These are phyloP conservation scores for Neodiprion lecontei DNA, from an alignment of 1,140 invertebrate species.

Conservation along the genomic window DNA sequence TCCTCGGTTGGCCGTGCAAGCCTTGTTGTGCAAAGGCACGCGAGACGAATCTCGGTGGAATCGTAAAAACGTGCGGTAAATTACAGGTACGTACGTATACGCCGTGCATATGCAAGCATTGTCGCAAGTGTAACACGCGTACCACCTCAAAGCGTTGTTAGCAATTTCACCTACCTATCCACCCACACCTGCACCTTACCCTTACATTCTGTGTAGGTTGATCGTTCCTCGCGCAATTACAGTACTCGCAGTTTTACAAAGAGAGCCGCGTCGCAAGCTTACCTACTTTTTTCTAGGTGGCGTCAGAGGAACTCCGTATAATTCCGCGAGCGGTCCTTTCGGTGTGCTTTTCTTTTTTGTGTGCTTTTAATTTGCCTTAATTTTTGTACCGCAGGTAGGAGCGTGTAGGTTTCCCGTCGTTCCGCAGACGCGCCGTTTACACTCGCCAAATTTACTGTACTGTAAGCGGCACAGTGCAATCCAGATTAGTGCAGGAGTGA, in stretches of 20 bases:
- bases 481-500: too few relatives aligned
- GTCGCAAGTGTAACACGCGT: conserved; percentile 34
- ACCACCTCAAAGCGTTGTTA: too few relatives aligned
- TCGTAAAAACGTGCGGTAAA: conserved; percentile 47
- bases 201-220: too few relatives aligned
- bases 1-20: conserved; percentile 23
- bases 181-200: too few relatives aligned
- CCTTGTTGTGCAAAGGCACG: conserved; percentile 28
- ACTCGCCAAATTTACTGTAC: background rate
- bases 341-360: background rate
- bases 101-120: conserved; percentile 16
- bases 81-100: conserved; percentile 35
- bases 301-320: too few relatives aligned
- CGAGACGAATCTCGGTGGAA: conserved; percentile 45
- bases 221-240: too few relatives aligned
- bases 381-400: background rate
- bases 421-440: background rate
- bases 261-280: too few relatives aligned
- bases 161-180: too few relatives aligned
- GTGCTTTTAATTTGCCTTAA: background rate
- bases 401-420: background rate
- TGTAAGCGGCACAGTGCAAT: too few relatives aligned
- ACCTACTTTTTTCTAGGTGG: too few relatives aligned
- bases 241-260: too few relatives aligned
- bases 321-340: too few relatives aligned